A percentile compares a stretch with the other conserved stretches of the same genome.
phyloP scores from a whole-genome alignment of 2,797 vertebrate species.

The Xyrichtys novacula region DNA sequence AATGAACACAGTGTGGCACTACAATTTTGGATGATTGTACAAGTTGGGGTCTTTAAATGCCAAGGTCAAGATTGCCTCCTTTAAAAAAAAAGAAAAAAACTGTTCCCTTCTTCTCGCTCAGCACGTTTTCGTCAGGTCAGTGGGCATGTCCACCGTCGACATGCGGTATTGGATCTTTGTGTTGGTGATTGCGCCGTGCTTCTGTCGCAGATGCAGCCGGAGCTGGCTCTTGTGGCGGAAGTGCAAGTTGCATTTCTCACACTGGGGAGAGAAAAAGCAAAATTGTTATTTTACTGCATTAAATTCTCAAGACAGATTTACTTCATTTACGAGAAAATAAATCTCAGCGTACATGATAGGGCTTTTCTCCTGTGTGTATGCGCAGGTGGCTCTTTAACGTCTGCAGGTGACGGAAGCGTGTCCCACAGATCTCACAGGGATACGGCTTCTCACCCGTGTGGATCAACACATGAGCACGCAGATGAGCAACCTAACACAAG shows the following conservation, averaged over 20 bases:
- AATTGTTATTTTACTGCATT: background rate
- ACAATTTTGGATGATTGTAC: slow-evolving; percentile 88
- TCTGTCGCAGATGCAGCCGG: slow-evolving; percentile 96
- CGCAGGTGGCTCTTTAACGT: slow-evolving; percentile 98
- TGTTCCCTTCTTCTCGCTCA: slow-evolving; percentile 74
- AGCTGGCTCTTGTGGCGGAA: slow-evolving; percentile 99
- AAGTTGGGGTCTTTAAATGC: slow-evolving; percentile 80
- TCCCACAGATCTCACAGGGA: slow-evolving; percentile 98
- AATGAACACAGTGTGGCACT: slow-evolving; percentile 89
- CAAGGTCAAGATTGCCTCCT: slow-evolving; percentile 77
- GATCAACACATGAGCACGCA: slow-evolving; percentile 97
- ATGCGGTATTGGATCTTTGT: slow-evolving; percentile 98
- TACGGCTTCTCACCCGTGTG: slow-evolving; percentile 99
- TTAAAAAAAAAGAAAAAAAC: slow-evolving; percentile 9
- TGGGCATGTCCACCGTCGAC: slow-evolving; percentile 87
- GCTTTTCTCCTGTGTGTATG: slow-evolving; percentile 99
- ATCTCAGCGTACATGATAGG: slow-evolving; percentile 92
- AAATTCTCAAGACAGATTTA: background rate
- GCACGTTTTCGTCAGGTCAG: slow-evolving; percentile 93
- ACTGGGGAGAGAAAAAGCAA: slow-evolving; percentile 79
- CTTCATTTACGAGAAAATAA: background rate
- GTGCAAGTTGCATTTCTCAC: slow-evolving; percentile 99
- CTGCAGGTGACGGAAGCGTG: slow-evolving; percentile 97
- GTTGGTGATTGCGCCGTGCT: slow-evolving; percentile 99
- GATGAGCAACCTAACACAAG: slow-evolving; percentile 92